Evolutionary conservation across 2,888 invertebrate species (phyloP), one percentile per base, ranked within the genome.

Genomic region (Pilophorus perplexus): DNA sequence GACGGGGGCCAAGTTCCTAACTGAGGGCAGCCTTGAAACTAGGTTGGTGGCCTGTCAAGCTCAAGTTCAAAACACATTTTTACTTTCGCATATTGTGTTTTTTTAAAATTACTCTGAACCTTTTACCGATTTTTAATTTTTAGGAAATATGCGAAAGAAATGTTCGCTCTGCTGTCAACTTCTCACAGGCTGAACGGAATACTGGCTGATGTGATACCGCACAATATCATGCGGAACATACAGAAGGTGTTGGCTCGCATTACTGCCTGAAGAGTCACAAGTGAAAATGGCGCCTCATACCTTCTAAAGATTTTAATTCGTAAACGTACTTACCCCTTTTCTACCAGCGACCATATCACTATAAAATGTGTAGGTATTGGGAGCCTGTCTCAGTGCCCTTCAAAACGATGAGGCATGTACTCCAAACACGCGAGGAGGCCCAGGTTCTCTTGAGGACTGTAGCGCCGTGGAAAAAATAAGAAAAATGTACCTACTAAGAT

Each of bases 21-120:
- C 85, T 23, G 96, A 97, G 76, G 91, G 92, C 18, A 89, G 87
- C 75, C 83, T 91, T 23, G 93, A 94, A 71, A 88, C 93, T 0
- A 85, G 94, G 85, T 85, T 28, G 76, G 42, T 3, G 22, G 14
- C 33, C 33, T 12, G 33, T n/a, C n/a, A n/a, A n/a, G n/a, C n/a
- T n/a, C n/a, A n/a, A n/a, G n/a, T n/a, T n/a, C n/a, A n/a, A n/a
- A n/a, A n/a, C n/a, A n/a, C n/a, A n/a, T n/a, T n/a, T n/a, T n/a
- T n/a, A n/a, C n/a, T n/a, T n/a, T n/a, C n/a, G n/a, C n/a, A n/a
- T n/a, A n/a, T n/a, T n/a, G n/a, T n/a, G n/a, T n/a, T n/a, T n/a
- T n/a, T n/a, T n/a, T n/a, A n/a, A n/a, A n/a, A n/a, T n/a, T n/a
- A n/a, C n/a, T n/a, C n/a, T n/a, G n/a, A n/a, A n/a, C n/a, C n/a